A percentile compares a stretch with the other conserved stretches of the same genome.
Conservation (phyloP, 1,140 invertebrate genomes). For the Delia radicum region DNA sequence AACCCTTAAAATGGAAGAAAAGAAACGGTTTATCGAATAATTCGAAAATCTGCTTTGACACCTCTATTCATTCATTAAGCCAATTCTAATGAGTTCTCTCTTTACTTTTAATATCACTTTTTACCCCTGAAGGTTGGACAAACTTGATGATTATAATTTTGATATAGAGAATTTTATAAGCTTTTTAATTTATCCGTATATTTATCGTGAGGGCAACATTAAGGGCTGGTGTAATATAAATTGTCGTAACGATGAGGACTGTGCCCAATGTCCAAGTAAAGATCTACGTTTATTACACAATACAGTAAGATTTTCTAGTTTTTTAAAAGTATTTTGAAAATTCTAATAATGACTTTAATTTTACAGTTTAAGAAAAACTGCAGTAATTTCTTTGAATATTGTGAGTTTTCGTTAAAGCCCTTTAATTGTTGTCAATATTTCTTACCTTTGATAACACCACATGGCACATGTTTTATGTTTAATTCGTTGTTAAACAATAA, state of each 20-base stretch:
- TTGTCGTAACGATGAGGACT: too few relatives aligned
- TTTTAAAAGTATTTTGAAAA: not conserved
- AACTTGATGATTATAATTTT: conserved; percentile 42
- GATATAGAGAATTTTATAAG: conserved; percentile 42
- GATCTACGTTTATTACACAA: not conserved
- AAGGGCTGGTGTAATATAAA: conserved; percentile 37
- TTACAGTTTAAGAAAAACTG: conserved; percentile 40
- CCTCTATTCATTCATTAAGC: too few relatives aligned
- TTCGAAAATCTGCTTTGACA: too few relatives aligned
- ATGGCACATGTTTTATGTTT: conserved; percentile 59
- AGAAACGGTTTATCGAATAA: too few relatives aligned
- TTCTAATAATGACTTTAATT: not conserved
- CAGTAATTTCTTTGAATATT: conserved; percentile 53
- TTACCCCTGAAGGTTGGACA: too few relatives aligned
- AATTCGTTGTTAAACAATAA: conserved; percentile 58
- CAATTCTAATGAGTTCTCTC: too few relatives aligned
- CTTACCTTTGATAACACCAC: conserved; percentile 56
- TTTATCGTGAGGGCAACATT: conserved; percentile 45
- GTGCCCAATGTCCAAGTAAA: conserved; percentile 17
- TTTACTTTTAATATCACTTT: too few relatives aligned
- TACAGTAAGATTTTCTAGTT: not conserved
- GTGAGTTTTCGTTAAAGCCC: conserved; percentile 52
- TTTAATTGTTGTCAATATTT: conserved; percentile 63
- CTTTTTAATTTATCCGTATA: conserved; percentile 38
- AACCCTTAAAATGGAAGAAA: too few relatives aligned